Conservation (phyloP, 2,113 vertebrate genomes). For the Kryptolebias marmoratus region DNA sequence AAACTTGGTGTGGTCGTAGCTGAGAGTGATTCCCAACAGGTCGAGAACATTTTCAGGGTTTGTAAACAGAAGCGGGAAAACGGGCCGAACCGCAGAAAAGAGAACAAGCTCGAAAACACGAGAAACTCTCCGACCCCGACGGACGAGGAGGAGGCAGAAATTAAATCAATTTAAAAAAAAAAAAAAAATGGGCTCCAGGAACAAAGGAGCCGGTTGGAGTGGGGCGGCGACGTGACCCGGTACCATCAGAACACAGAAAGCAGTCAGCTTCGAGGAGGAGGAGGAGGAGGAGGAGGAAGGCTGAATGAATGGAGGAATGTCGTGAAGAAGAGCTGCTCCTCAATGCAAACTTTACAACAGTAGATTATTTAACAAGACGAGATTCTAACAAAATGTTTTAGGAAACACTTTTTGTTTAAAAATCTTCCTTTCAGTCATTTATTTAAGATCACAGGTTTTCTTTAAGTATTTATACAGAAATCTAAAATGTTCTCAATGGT, state of each 20-base stretch:
- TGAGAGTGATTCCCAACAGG: too few species aligned
- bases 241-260: constrained; percentile 68
- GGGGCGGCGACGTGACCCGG: constrained; percentile 60
- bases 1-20: too few species aligned
- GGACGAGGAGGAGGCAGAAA: neutral
- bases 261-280: constrained; percentile 28
- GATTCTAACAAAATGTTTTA: too few species aligned
- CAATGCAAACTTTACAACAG: neutral
- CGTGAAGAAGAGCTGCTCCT: neutral
- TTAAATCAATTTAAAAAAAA: neutral
- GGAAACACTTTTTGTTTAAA: too few species aligned
- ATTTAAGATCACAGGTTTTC: too few species aligned
- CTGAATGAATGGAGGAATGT: constrained; percentile 6
- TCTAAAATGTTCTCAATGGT: too few species aligned
- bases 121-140: constrained; percentile 19
- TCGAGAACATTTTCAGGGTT: too few species aligned
- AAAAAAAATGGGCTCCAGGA: constrained; percentile 47
- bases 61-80: too few species aligned
- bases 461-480: too few species aligned
- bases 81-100: neutral
- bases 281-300: neutral
- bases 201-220: constrained; percentile 59
- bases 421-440: too few species aligned
- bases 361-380: too few species aligned
- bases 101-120: constrained; percentile 13